Base-by-base conservation (phyloP, 2,113 vertebrate genomes). In the Nyctibius bracteatus region DNA sequence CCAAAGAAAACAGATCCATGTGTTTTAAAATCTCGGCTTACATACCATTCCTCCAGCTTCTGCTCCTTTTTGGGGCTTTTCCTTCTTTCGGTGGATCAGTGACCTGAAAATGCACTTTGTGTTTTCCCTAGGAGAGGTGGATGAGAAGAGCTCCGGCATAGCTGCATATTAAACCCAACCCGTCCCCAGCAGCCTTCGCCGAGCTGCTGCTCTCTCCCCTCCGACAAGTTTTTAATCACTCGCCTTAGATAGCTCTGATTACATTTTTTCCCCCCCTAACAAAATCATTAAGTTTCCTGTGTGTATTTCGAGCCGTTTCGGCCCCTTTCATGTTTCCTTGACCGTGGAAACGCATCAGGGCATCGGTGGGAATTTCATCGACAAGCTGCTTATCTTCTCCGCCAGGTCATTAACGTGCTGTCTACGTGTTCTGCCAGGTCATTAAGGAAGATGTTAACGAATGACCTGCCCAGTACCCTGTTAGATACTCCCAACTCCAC, bases 41-140 rank as follows among this genome's bases (percentile, higher is more conserved):
- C 93, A 88, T 70, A 82, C 88, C 93, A 83, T 91, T 91, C 92
- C 93, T 94, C 61, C 87, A n/a, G 94, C 90, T 96, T 17, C 94
- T 88, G 89, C 87, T 95, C 93, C 95, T 96, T 93, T 72, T 88
- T 39, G 89, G 89, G 96, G 81, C 78, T 96, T 95, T 93, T 96
- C 91, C 93, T 92, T 81, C 87, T 91, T 87, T 33, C 12, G 3
- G 62, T 49, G 92, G 49, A 75, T 90, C 73, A 17, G 61, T 94
- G 93, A 96, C 96, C 96, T 96, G 94, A 83, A 81, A 87, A 86
- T 96, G 95, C 93, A 92, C 94, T 95, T 71, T 85, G 6, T 78
- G 81, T 78, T 97, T 89, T 96, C 94, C 93, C 94, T 49, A 30
- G 87, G 96, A 94, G 95, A 95, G 92, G 77, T 67, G 70, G 93